These are phyloP conservation scores for Lanius ludovicianus DNA, from an alignment of 2,113 vertebrate species.

Conservation along the genomic window DNA sequence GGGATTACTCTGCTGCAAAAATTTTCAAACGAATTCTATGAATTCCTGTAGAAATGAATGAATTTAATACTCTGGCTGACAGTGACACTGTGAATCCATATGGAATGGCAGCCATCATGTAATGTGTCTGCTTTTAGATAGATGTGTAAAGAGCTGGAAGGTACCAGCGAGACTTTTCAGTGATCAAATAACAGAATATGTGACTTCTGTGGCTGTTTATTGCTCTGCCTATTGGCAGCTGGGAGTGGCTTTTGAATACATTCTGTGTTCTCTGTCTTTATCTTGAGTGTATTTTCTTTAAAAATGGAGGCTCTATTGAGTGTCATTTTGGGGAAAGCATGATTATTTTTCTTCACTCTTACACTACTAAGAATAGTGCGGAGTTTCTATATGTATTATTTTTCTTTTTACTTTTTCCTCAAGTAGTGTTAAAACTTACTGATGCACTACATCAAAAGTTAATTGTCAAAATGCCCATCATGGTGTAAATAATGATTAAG, in stretches of 20 bases:
- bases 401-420: not conserved
- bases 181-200: not conserved
- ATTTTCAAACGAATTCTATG: accelerated
- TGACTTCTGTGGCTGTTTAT: not conserved
- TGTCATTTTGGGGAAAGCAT: not conserved
- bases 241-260: not conserved
- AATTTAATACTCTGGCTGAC: not conserved
- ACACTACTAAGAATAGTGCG: not conserved
- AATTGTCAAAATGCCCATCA: not conserved
- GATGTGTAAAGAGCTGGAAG: not conserved
- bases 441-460: not conserved
- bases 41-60: not conserved
- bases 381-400: accelerated
- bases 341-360: not conserved
- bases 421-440: not conserved
- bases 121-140: not conserved
- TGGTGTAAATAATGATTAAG: not conserved
- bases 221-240: not conserved
- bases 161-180: not conserved
- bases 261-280: not conserved
- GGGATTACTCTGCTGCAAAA: not conserved
- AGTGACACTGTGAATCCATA: not conserved
- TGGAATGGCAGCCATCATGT: not conserved
- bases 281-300: not conserved
- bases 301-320: not conserved